Percentiles rank a stretch among this genome's conserved stretches.
Evolutionary conservation across 2,113 vertebrate genomes (phyloP).

Genomic region (Pogonocichla stellata): DNA sequence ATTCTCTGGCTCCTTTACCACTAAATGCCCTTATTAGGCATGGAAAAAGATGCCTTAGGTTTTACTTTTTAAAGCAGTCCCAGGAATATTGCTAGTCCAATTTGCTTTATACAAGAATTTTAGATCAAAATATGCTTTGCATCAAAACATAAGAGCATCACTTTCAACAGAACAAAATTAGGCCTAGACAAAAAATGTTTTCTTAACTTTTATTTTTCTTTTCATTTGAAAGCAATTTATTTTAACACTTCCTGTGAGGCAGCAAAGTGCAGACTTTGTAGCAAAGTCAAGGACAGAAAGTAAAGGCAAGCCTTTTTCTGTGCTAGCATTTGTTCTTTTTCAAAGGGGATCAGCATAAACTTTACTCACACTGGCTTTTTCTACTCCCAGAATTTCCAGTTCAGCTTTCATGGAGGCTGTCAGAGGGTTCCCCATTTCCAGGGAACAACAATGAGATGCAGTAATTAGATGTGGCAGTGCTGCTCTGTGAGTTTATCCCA

Average conservation of each 20-base stretch:
- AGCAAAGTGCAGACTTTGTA: not conserved
- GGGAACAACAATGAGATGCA: not conserved
- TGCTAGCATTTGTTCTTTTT: not conserved
- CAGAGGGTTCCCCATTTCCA: not conserved
- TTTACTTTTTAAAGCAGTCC: constrained; percentile 11
- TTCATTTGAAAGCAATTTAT: constrained; percentile 30
- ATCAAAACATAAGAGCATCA: not conserved
- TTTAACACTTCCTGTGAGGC: not conserved
- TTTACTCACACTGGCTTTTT: not conserved
- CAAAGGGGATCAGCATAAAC: not conserved
- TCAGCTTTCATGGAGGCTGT: constrained; percentile 6
- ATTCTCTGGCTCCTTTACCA: constrained; percentile 52
- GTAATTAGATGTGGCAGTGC: constrained; percentile 44
- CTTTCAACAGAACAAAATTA: constrained; percentile 20
- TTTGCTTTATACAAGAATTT: constrained; percentile 27
- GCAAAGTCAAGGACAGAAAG: not conserved
- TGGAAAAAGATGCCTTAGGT: constrained; percentile 69
- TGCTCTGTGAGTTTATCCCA: constrained; percentile 33
- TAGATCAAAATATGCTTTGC: constrained; percentile 22
- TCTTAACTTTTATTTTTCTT: not conserved
- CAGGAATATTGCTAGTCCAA: constrained; percentile 6
- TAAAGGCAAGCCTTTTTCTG: not conserved
- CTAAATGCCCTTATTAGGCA: constrained; percentile 70
- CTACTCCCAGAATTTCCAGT: not conserved
- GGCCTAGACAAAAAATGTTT: not conserved